Base-by-base conservation (phyloP, 37 sponge, comb jelly and placozoan species). In the Oopsacas minuta region DNA sequence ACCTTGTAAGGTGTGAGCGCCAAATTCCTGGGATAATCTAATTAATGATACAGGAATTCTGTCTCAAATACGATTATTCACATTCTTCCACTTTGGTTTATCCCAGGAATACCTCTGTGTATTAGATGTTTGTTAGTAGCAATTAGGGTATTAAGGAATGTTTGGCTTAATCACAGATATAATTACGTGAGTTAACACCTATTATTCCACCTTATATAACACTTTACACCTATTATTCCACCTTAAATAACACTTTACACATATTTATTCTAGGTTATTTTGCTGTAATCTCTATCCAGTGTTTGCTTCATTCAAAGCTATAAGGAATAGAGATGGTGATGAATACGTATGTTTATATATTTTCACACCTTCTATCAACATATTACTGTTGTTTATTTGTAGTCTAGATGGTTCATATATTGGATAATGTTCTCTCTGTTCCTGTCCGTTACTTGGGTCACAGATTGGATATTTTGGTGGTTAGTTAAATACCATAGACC, bases 301-400 rank as follows among this genome's bases (percentile, higher is more conserved):
- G 1, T 61, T 61, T 61, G 75, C 28, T n/a, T 61, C 75, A 32
- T 61, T 61, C 75, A 61, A 61, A 61, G 75, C 75, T 61, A 61
- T 61, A 10, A 61, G 75, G 75, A 61, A n/a, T 5, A 61, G 75
- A 61, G 75, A 61, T 34, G 75, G 75, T 32, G 75, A 61, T 61
- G 75, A 61, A 61, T 61, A 61, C 75, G 75, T 61, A 61, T 25
- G 75, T 61, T 25, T 3, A 20, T n/a, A 3, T 61, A 7, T 5
- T n/a, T 61, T 61, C 7, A 61, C 75, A 61, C 75, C 30, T 61
- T 3, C 75, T 61, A 61, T 10, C 28, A 61, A 3, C 15, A 42
- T 42, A 42, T n/a, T n/a, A n/a, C n/a, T n/a, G n/a, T n/a, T n/a
- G n/a, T n/a, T n/a, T n/a, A n/a, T n/a, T n/a, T 34, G 7, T 12